Evolutionary conservation across 2,113 vertebrate genomes (phyloP).

Genomic region (Melanerpes aurifrons): DNA sequence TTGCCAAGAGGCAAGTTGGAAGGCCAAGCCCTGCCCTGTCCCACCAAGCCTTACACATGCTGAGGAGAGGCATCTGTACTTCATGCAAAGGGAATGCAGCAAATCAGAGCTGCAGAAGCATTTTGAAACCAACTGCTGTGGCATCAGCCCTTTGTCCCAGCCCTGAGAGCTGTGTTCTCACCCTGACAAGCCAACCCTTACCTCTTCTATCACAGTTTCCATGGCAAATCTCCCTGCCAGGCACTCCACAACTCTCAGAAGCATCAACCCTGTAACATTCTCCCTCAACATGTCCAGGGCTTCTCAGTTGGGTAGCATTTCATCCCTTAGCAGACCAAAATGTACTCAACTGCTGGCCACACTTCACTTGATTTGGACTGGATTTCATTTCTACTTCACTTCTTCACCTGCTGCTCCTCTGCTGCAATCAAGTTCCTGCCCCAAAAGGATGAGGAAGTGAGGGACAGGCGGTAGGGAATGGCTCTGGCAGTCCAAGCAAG

Average conservation of each 20-base stretch:
- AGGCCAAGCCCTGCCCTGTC: neutral
- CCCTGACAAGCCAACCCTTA: neutral
- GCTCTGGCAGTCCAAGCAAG: neutral
- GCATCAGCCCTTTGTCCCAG: neutral
- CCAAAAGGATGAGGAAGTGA: neutral
- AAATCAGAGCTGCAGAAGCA: neutral
- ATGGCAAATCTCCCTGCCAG: neutral
- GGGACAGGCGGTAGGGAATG: neutral
- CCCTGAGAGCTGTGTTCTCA: neutral
- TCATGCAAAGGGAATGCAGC: neutral
- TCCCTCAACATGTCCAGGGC: neutral
- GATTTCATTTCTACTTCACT: neutral
- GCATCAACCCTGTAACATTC: neutral
- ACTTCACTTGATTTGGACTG: neutral
- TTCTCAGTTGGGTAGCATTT: neutral
- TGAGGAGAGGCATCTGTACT: rapidly evolving
- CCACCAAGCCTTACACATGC: neutral
- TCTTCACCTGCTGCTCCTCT: neutral
- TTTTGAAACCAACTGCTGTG: neutral
- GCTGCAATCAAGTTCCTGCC: neutral
- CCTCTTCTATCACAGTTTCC: neutral
- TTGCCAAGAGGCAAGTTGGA: neutral
- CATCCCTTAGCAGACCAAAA: neutral
- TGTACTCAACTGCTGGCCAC: neutral
- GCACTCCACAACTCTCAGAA: neutral